A percentile compares a stretch with the other conserved stretches of the same genome.
Conservation (phyloP, 1,140 invertebrate genomes). For the Caenorhabditis remanei region DNA sequence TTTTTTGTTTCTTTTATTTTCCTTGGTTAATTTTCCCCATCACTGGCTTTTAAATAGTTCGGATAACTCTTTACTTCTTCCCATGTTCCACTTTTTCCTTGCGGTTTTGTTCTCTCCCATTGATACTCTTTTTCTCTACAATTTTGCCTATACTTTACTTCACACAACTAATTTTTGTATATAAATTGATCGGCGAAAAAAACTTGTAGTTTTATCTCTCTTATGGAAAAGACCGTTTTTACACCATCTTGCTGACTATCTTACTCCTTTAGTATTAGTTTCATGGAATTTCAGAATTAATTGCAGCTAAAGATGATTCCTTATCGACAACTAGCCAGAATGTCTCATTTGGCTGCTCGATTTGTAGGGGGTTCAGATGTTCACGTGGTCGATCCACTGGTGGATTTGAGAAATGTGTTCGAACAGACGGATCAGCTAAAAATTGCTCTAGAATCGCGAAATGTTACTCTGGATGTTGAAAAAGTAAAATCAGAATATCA, state of each 20-base stretch:
- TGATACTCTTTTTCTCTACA: too few relatives aligned
- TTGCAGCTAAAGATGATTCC: constrained; percentile 11
- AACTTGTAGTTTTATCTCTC: too few relatives aligned
- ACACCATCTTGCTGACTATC: too few relatives aligned
- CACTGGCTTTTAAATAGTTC: background rate
- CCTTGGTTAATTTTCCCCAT: background rate
- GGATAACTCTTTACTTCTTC: background rate
- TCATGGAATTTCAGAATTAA: too few relatives aligned
- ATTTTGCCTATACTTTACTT: background rate
- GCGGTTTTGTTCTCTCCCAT: background rate
- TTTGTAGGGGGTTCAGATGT: constrained; percentile 16
- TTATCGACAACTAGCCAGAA: constrained; percentile 21
- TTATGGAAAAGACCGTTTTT: too few relatives aligned
- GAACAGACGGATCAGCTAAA: constrained; percentile 44
- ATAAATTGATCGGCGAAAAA: constrained; percentile 29
- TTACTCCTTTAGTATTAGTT: too few relatives aligned
- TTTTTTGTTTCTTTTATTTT: background rate
- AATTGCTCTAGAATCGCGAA: constrained; percentile 8
- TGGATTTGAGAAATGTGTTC: constrained; percentile 51
- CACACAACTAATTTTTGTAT: constrained; percentile 16
- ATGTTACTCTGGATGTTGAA: constrained; percentile 16
- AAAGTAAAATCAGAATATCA: constrained; percentile 21
- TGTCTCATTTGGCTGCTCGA: constrained; percentile 41
- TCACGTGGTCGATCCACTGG: constrained; percentile 57
- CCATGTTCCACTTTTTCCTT: constrained; percentile 29